phyloP scores from a whole-genome alignment of 2,113 vertebrate genomes.

The Pitta sordida region DNA sequence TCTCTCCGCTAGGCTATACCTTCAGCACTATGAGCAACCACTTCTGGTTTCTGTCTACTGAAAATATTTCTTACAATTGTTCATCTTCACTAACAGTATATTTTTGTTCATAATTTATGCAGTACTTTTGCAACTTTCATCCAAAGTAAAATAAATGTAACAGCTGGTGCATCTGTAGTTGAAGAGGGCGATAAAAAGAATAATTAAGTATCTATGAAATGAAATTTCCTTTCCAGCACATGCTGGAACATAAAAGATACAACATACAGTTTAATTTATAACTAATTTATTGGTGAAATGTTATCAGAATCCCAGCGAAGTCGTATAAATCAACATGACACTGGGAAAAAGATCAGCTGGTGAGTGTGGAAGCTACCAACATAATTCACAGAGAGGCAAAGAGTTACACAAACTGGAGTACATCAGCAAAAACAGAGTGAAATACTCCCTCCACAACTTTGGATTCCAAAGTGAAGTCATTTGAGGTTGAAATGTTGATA shows the following conservation, averaged over 20 bases:
- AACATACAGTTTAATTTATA: slow-evolving; percentile 43
- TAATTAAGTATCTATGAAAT: slow-evolving; percentile 44
- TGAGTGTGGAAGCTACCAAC: slow-evolving; percentile 3
- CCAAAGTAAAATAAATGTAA: slow-evolving; percentile 17
- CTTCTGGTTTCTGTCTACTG: background rate
- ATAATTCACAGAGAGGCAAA: background rate
- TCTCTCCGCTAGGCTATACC: background rate
- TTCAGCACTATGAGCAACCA: background rate
- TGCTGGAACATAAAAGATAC: slow-evolving; percentile 3
- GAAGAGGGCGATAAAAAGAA: slow-evolving; percentile 27
- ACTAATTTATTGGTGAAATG: slow-evolving; percentile 48
- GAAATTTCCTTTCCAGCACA: slow-evolving; percentile 40
- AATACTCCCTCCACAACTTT: background rate
- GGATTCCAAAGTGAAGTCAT: background rate
- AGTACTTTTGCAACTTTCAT: slow-evolving; percentile 4
- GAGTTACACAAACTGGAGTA: slow-evolving; percentile 11
- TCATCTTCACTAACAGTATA: background rate
- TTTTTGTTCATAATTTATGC: slow-evolving; percentile 11
- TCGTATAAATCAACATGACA: slow-evolving; percentile 42
- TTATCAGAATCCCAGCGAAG: slow-evolving; percentile 15
- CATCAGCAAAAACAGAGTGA: background rate
- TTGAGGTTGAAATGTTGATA: slow-evolving; percentile 19
- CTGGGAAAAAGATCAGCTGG: slow-evolving; percentile 41
- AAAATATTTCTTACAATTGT: background rate
- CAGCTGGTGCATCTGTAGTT: background rate